Evolutionary conservation across 2,888 invertebrate genomes (phyloP).

Genomic region (Aleiodes testaceus): DNA sequence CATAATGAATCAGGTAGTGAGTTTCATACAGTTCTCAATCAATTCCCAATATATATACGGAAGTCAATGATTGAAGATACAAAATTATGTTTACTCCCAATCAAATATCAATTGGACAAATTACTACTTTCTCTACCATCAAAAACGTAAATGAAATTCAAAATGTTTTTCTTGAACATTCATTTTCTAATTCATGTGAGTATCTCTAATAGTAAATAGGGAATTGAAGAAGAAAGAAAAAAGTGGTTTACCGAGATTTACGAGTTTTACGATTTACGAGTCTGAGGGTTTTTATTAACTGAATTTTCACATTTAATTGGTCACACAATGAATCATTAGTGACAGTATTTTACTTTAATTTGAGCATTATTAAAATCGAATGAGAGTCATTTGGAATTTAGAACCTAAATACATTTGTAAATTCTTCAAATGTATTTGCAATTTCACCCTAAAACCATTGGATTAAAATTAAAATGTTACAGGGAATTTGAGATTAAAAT

Average conservation of each 20-base stretch:
- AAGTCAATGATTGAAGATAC: conserved; percentile 22
- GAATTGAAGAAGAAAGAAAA: neutral
- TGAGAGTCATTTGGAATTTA: no score
- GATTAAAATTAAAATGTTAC: no score
- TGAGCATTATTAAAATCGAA: no score
- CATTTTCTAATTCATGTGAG: conserved; percentile 1
- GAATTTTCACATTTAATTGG: conserved; percentile 8
- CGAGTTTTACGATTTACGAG: no score
- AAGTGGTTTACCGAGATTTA: neutral
- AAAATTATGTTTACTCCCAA: conserved; percentile 7
- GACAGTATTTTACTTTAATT: neutral
- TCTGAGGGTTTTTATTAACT: neutral
- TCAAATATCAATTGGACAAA: conserved; percentile 11
- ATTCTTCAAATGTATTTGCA: no score
- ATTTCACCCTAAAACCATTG: no score
- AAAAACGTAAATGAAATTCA: conserved; percentile 5
- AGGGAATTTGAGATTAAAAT: no score
- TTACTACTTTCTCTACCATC: conserved; percentile 21
- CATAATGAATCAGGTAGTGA: neutral
- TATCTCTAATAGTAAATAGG: neutral
- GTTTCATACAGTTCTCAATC: neutral
- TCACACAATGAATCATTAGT: conserved; percentile 2
- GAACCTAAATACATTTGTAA: no score
- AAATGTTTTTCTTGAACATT: conserved; percentile 4
- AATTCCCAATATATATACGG: neutral